These are phyloP conservation scores for Aelia acuminata DNA, from an alignment of 2,888 invertebrate genomes.

Conservation along the genomic window DNA sequence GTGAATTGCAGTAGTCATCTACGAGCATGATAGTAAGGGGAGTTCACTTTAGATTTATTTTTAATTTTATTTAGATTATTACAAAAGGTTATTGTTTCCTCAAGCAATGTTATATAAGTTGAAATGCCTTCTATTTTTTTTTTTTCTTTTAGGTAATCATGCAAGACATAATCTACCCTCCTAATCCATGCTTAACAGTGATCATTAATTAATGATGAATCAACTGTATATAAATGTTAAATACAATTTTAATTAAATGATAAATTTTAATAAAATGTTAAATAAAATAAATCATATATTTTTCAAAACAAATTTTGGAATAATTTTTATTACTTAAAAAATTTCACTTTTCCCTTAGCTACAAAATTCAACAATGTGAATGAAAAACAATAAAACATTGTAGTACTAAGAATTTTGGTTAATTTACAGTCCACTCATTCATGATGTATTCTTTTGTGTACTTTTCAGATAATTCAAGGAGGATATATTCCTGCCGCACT, in stretches of 20 bases:
- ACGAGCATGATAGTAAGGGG: not conserved
- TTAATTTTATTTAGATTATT: not conserved
- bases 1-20: not conserved
- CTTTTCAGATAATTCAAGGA: slow-evolving; percentile 10
- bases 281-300: not conserved
- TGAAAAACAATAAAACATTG: not conserved
- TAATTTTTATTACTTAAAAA: not conserved
- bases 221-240: not conserved
- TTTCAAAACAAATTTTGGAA: not conserved
- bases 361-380: not conserved
- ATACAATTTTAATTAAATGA: not conserved
- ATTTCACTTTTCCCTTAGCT: not conserved
- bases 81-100: not conserved
- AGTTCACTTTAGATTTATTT: not conserved
- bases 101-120: not conserved
- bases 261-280: not conserved
- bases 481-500: not conserved
- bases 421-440: not conserved
- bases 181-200: not conserved
- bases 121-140: not conserved
- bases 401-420: not conserved
- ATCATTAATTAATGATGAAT: not conserved
- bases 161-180: not conserved
- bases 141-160: not conserved
- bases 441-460: not conserved